Conservation (phyloP, 2,113 vertebrate species). For the Alosa alosa region DNA sequence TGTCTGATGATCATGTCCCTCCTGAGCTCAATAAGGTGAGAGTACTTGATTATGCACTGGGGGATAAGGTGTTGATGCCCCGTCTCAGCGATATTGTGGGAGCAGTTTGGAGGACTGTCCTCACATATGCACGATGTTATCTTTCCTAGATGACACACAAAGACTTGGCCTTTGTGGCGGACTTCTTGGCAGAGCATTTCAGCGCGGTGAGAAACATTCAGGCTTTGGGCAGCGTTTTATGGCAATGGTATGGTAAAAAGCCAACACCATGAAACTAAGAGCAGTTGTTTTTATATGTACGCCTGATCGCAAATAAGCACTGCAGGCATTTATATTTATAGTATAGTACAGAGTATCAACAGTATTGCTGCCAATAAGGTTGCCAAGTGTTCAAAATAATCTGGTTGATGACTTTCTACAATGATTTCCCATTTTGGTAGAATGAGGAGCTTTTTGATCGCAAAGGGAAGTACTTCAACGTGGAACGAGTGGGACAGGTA, state of each 20-base stretch:
- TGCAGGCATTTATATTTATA: not conserved
- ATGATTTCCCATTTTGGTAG: constrained; percentile 61
- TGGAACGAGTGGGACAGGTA: constrained; percentile 96
- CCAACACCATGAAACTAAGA: not conserved
- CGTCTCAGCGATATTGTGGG: not conserved
- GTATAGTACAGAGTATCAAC: not conserved
- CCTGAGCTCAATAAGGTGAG: constrained; percentile 95
- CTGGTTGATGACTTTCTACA: not conserved
- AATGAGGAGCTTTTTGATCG: constrained; percentile 94
- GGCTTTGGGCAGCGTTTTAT: not conserved
- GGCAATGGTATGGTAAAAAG: not conserved
- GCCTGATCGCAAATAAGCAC: not conserved
- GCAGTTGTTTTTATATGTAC: not conserved
- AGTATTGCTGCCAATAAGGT: not conserved
- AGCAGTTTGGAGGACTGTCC: not conserved
- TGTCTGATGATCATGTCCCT: constrained; percentile 96
- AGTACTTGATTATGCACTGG: not conserved
- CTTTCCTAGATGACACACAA: constrained; percentile 92
- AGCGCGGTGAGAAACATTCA: constrained; percentile 80
- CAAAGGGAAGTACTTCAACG: constrained; percentile 98
- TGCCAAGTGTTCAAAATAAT: not conserved
- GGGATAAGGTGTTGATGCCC: not conserved
- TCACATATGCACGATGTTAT: not conserved
- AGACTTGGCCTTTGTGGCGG: constrained; percentile 95
- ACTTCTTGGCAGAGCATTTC: constrained; percentile 98